phyloP scores from a whole-genome alignment of 2,888 invertebrate species.

The Caenorhabditis sinica region DNA sequence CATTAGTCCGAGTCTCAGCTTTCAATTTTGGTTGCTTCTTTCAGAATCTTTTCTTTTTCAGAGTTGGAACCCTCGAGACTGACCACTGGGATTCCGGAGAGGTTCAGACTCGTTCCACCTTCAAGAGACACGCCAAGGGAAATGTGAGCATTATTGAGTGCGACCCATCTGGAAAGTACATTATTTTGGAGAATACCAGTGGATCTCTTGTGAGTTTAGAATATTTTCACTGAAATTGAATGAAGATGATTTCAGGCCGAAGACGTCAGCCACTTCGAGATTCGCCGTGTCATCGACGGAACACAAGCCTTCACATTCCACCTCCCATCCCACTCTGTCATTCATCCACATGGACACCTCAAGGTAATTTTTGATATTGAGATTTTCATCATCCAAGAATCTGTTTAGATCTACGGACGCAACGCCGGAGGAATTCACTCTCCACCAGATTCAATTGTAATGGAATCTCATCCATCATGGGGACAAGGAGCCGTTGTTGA shows the following conservation, averaged over 20 bases:
- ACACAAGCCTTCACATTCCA: slow-evolving; percentile 59
- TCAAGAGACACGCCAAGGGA: slow-evolving; percentile 80
- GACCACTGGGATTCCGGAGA: slow-evolving; percentile 50
- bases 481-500: slow-evolving; percentile 79
- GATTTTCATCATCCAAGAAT: neutral
- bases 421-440: slow-evolving; percentile 74
- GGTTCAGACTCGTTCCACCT: slow-evolving; percentile 61
- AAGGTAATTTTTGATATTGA: slow-evolving; percentile 16
- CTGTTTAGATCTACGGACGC: slow-evolving; percentile 56
- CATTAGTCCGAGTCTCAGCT: neutral
- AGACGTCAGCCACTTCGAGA: slow-evolving; percentile 58
- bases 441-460: slow-evolving; percentile 77
- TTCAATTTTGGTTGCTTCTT: neutral
- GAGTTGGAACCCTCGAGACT: slow-evolving; percentile 42
- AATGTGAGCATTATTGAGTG: slow-evolving; percentile 85
- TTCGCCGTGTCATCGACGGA: slow-evolving; percentile 59
- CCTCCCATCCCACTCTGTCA: slow-evolving; percentile 34
- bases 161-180: slow-evolving; percentile 85
- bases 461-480: slow-evolving; percentile 78
- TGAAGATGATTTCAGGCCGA: slow-evolving; percentile 39
- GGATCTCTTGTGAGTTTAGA: slow-evolving; percentile 67
- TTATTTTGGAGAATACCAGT: slow-evolving; percentile 85
- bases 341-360: slow-evolving; percentile 55
- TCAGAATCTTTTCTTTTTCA: slow-evolving; percentile 18
- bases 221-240: neutral